Conservation (phyloP, 2,888 invertebrate species). For the Hipparchia semele region DNA sequence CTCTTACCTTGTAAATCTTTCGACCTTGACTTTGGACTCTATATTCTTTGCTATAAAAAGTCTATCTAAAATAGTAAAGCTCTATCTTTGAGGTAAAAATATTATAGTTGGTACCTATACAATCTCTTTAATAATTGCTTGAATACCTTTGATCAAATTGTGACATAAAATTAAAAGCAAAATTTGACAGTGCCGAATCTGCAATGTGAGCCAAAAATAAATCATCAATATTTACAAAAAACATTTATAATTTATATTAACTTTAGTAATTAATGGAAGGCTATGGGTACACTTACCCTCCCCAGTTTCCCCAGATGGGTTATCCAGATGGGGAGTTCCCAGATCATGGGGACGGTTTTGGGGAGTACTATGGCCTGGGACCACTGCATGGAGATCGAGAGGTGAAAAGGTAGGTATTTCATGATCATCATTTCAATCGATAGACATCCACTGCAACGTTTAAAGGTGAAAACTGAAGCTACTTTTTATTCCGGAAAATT, state of each 20-base stretch:
- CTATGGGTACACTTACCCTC: conserved; percentile 61
- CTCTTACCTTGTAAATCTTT: no score
- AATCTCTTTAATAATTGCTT: no score
- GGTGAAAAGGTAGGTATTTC: conserved; percentile 48
- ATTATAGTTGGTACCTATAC: no score
- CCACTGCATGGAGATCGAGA: conserved; percentile 53
- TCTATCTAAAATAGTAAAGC: no score
- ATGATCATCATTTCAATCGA: not conserved
- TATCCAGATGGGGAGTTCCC: conserved; percentile 57
- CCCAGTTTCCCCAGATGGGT: conserved; percentile 53
- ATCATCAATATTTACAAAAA: conserved; percentile 46
- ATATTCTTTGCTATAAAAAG: no score
- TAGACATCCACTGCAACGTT: no score
- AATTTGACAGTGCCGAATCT: conserved; percentile 33
- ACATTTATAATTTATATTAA: conserved; percentile 45
- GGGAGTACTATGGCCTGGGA: conserved; percentile 64
- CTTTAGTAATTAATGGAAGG: conserved; percentile 57
- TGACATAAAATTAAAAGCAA: conserved; percentile 21
- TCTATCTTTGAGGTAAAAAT: no score
- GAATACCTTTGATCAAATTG: not conserved
- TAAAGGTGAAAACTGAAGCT: no score
- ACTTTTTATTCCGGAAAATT: no score
- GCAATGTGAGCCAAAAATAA: conserved; percentile 37
- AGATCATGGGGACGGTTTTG: conserved; percentile 71
- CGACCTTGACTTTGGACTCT: no score